A percentile compares a stretch with the other conserved stretches of the same genome.
phyloP scores from a whole-genome alignment of 1,140 invertebrate species.

The Ladona fulva region DNA sequence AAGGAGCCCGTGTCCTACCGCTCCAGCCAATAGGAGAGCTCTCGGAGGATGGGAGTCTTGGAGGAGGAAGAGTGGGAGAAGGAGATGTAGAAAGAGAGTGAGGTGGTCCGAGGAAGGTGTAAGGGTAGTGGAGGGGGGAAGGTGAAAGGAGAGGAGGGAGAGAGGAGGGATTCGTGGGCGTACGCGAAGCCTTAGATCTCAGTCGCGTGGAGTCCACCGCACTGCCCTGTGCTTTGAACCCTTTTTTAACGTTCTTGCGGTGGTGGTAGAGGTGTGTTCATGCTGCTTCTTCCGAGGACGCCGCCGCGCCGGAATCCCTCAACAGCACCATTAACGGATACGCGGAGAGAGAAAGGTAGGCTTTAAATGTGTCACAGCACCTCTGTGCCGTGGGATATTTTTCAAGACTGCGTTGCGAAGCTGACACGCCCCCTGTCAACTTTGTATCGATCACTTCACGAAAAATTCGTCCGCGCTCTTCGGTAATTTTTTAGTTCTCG shows the following conservation, averaged over 20 bases:
- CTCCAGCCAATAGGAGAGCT: neutral
- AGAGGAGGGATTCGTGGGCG: neutral
- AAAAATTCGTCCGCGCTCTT: too few species aligned
- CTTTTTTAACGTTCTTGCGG: neutral
- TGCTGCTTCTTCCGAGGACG: neutral
- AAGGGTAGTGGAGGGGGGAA: neutral
- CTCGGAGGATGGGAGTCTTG: neutral
- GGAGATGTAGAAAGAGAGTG: neutral
- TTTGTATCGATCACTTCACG: too few species aligned
- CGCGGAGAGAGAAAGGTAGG: neutral
- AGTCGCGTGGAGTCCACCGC: constrained; percentile 4
- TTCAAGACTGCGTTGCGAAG: too few species aligned
- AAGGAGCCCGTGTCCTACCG: neutral
- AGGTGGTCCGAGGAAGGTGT: neutral
- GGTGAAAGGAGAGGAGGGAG: neutral
- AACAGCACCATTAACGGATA: neutral
- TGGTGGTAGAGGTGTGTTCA: neutral
- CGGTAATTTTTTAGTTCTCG: too few species aligned
- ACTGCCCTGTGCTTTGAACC: constrained; percentile 6
- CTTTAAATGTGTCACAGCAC: neutral
- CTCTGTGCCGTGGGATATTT: too few species aligned
- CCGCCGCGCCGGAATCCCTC: neutral
- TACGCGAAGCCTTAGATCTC: neutral
- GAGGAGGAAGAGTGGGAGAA: neutral
- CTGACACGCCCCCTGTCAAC: too few species aligned